phyloP scores from a whole-genome alignment of 2,888 invertebrate species.

The Sthenelais limicola region DNA sequence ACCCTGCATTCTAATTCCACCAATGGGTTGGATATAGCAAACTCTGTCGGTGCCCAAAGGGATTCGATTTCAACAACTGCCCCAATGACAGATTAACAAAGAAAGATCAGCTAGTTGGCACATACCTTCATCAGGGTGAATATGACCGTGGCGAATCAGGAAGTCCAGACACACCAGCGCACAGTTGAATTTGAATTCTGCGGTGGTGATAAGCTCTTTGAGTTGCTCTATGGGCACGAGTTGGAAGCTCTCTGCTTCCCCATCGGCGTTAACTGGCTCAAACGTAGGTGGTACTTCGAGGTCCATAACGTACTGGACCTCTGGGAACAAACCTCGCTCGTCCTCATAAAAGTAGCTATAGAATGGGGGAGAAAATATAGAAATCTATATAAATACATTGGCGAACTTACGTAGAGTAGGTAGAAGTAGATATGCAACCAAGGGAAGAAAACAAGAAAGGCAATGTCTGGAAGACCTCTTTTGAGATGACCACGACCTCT shows the following conservation, averaged over 20 bases:
- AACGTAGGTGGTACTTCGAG: constrained; percentile 92
- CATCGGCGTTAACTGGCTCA: constrained; percentile 92
- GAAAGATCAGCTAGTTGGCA: constrained; percentile 8
- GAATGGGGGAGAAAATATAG: too few species aligned
- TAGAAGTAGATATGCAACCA: too few species aligned
- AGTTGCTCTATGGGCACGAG: constrained; percentile 81
- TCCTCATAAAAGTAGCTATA: constrained; percentile 91
- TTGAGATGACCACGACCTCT: too few species aligned
- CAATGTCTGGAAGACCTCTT: too few species aligned
- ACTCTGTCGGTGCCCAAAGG: too few species aligned
- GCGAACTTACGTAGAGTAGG: too few species aligned
- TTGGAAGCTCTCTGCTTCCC: constrained; percentile 94
- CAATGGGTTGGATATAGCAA: neutral
- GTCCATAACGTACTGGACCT: constrained; percentile 95
- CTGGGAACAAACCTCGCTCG: constrained; percentile 92
- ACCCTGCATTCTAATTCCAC: too few species aligned
- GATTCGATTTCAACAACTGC: neutral
- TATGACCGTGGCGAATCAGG: constrained; percentile 89
- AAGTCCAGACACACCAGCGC: constrained; percentile 93
- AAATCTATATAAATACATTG: too few species aligned
- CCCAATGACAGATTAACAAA: neutral
- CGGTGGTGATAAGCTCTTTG: constrained; percentile 82
- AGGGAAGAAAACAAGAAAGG: too few species aligned
- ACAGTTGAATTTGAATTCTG: constrained; percentile 94
- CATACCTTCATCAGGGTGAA: constrained; percentile 81